Evolutionary conservation across 2,797 vertebrate species (phyloP).

Genomic region (Aulostomus chinensis): DNA sequence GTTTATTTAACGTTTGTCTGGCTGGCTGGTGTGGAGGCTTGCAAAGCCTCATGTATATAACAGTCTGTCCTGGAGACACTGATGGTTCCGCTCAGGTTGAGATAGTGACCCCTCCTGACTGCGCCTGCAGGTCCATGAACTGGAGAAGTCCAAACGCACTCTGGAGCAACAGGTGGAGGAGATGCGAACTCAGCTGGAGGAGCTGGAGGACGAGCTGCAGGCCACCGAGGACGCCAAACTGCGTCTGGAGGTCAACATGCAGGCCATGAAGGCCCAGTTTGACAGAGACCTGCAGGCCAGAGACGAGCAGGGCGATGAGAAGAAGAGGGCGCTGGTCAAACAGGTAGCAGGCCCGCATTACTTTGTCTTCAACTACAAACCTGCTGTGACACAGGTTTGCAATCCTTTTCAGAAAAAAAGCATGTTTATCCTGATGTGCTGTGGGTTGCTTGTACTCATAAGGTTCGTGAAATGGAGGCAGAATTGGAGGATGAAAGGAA

Average conservation of each 20-base stretch:
- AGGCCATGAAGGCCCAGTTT: slow-evolving; percentile 96
- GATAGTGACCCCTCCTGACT: too few relatives aligned
- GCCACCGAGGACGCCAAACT: slow-evolving; percentile 96
- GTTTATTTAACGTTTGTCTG: too few relatives aligned
- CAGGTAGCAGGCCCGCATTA: too few relatives aligned
- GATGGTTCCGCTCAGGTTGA: too few relatives aligned
- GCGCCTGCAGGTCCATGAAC: slow-evolving; percentile 89
- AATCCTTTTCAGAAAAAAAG: too few relatives aligned
- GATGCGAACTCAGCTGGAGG: slow-evolving; percentile 96
- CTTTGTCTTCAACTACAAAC: too few relatives aligned
- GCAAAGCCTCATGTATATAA: too few relatives aligned
- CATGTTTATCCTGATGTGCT: not conserved
- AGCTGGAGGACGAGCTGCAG: slow-evolving; percentile 97
- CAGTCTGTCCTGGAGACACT: too few relatives aligned
- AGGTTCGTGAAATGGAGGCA: slow-evolving; percentile 95
- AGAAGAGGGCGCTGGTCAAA: slow-evolving; percentile 91
- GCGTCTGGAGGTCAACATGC: slow-evolving; percentile 97
- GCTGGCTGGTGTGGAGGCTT: too few relatives aligned
- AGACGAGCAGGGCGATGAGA: slow-evolving; percentile 97
- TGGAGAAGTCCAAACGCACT: slow-evolving; percentile 96
- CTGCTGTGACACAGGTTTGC: too few relatives aligned
- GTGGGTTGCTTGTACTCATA: not conserved
- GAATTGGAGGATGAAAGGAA: slow-evolving; percentile 98
- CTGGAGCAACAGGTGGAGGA: slow-evolving; percentile 97
- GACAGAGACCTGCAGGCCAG: slow-evolving; percentile 91